A percentile compares a stretch with the other conserved stretches of the same genome.
Conservation (phyloP, 1,140 invertebrate genomes). For the Hesperophylax magnus region DNA sequence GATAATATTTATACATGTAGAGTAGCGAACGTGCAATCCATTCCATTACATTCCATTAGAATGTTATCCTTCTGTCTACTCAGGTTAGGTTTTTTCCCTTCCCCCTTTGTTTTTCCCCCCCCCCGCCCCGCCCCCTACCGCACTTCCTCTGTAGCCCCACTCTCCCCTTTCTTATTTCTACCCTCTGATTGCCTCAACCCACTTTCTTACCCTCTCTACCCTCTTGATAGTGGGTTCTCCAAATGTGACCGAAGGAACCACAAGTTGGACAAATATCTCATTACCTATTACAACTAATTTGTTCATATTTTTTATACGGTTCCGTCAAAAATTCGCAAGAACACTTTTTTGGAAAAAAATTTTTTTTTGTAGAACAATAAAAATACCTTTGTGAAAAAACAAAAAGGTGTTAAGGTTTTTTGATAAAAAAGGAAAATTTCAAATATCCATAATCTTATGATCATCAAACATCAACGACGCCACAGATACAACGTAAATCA, state of each 20-base stretch:
- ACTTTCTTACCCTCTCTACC: conserved; percentile 31
- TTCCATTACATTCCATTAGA: conserved; percentile 58
- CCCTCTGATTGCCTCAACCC: conserved; percentile 34
- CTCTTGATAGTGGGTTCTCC: neutral
- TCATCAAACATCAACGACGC: too few relatives aligned
- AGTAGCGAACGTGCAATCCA: neutral
- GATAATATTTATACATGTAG: conserved; percentile 14
- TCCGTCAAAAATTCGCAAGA: too few relatives aligned
- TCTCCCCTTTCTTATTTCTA: conserved; percentile 39
- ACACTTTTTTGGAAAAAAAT: too few relatives aligned
- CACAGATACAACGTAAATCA: too few relatives aligned
- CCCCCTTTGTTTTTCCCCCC: conserved; percentile 29
- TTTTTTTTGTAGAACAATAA: too few relatives aligned
- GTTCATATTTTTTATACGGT: too few relatives aligned
- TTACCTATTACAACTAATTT: too few relatives aligned
- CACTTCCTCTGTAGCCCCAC: conserved; percentile 5
- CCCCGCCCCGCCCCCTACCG: conserved; percentile 12
- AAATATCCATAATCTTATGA: too few relatives aligned
- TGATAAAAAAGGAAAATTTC: too few relatives aligned
- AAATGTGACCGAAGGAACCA: neutral
- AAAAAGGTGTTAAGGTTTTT: too few relatives aligned
- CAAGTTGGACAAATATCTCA: too few relatives aligned
- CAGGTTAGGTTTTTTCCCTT: conserved; percentile 52
- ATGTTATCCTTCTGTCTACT: conserved; percentile 57
- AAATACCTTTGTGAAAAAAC: too few relatives aligned